phyloP scores from a whole-genome alignment of 2,113 vertebrate species.

The Andinoacara biseriatus region DNA sequence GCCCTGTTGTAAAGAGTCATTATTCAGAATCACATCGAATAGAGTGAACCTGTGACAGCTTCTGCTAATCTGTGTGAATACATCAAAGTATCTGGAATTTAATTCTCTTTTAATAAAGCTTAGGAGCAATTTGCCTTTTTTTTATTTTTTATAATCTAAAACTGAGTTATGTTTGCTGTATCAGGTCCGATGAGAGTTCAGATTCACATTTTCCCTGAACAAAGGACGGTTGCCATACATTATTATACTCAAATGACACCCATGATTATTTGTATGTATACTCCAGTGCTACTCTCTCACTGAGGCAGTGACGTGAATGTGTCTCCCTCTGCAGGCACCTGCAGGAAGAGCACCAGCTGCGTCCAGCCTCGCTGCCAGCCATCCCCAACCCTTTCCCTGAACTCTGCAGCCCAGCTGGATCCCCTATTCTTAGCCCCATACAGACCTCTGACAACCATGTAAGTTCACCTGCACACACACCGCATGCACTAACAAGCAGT shows the following conservation, averaged over 20 bases:
- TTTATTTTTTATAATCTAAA: background rate
- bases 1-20: background rate
- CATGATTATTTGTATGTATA: background rate
- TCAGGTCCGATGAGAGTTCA: background rate
- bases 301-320: background rate
- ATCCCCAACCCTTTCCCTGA: constrained; percentile 98
- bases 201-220: background rate
- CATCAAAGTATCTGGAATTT: background rate
- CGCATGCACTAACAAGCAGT: background rate
- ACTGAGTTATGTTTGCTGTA: background rate
- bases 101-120: background rate
- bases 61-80: background rate
- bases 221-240: background rate
- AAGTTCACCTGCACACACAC: constrained; percentile 43
- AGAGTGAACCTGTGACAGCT: background rate
- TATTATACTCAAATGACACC: background rate
- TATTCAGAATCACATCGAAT: background rate
- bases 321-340: constrained; percentile 84
- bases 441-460: constrained; percentile 86
- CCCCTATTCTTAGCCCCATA: constrained; percentile 85
- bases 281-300: background rate
- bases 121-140: background rate
- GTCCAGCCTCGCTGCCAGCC: constrained; percentile 92
- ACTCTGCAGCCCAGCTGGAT: constrained; percentile 87
- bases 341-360: constrained; percentile 89